Base-by-base conservation (phyloP, 2,888 invertebrate species). In the Platypus cylindrus region DNA sequence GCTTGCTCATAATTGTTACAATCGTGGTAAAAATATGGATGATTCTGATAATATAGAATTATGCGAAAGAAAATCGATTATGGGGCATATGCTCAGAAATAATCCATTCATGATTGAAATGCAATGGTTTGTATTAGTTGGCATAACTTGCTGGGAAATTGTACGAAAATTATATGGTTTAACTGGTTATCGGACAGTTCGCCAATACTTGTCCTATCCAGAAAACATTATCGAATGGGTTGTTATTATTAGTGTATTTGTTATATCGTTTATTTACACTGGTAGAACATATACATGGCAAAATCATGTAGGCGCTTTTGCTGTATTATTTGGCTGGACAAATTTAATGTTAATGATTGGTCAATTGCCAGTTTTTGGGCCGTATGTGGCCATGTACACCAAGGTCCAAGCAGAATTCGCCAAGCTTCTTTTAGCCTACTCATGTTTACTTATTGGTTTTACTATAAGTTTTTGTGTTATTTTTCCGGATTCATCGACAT, bases 361-460 rank as follows among this genome's bases (percentile, higher is more conserved):
- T 0, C 84, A 87, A 50, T 63, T 89, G 22, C 87, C 87, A 1
- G 75, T 85, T 31, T 84, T 87, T 53, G 87, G 87, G 12, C 80
- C 86, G 0, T 89, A 89, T 53, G 85, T 89, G 3, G 86, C 87
- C 1, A 87, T 87, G 86, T 86, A 85, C 48, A 85, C 84, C 2
- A 78, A 81, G 58, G 85, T 85, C 1, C 82, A 83, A 54, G 82
- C 79, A 28, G 85, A 86, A 64, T 86, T 87, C 47, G 82, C 83
- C 3, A 84, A 86, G 53, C 64, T 87, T 9, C 69, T 86, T 32
- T 68, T 84, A 63, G 86, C 86, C 1, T 87, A 86, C 55, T 81
- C 82, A 0, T 86, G 85, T 51, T 72, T 87, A 43, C 59, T 87
- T 18, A 79, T 87, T 23, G 86, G 86, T 1, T 87, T 87, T 52